phyloP scores from a whole-genome alignment of 1,140 invertebrate species.

The Zaprionus davidi region DNA sequence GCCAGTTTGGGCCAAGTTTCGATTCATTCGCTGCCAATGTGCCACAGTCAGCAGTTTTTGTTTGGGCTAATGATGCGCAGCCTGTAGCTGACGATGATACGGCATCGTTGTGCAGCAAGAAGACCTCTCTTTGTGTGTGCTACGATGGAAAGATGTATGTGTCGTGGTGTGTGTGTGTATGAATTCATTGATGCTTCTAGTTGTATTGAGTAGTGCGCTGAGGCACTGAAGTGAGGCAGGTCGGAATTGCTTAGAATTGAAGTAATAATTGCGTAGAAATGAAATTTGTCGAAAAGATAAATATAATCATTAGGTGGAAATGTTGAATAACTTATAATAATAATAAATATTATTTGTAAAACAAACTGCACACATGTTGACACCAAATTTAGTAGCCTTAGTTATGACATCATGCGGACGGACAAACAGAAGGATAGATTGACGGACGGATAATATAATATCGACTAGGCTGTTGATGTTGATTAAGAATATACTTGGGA shows the following conservation, averaged over 20 bases:
- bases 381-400: too few relatives aligned
- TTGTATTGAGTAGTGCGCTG: slow-evolving; percentile 9
- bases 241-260: background rate
- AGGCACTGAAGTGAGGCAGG: background rate
- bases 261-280: background rate
- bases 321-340: too few relatives aligned
- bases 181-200: background rate
- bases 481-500: too few relatives aligned
- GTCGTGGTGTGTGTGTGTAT: background rate
- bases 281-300: background rate
- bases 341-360: too few relatives aligned
- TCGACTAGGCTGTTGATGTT: too few relatives aligned
- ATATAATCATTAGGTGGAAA: background rate
- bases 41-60: slow-evolving; percentile 71
- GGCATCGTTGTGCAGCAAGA: slow-evolving; percentile 15
- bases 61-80: slow-evolving; percentile 74
- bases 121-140: slow-evolving; percentile 14
- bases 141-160: background rate
- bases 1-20: slow-evolving; percentile 29
- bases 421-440: too few relatives aligned
- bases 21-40: slow-evolving; percentile 52
- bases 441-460: too few relatives aligned
- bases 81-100: slow-evolving; percentile 57
- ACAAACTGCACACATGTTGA: too few relatives aligned
- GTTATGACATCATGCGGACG: too few relatives aligned